Base-by-base conservation (phyloP, 2,888 invertebrate species). In the Amblyjoppa fuscipennis region DNA sequence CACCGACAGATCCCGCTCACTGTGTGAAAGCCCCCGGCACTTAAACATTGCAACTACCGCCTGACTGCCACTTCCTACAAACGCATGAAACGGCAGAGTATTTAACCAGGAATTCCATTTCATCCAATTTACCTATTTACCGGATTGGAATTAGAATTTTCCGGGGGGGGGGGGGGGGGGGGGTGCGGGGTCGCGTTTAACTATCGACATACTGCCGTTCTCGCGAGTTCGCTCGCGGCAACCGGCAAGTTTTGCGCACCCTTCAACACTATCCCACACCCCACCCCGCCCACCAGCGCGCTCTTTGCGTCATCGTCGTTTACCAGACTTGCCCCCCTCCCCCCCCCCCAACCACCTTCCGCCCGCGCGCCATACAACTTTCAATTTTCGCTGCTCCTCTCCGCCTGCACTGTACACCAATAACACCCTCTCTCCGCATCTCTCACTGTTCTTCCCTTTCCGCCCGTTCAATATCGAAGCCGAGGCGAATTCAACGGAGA, bases 131-230 rank as follows among this genome's bases (percentile, higher is more conserved):
- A 61, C 71, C 87, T 86, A 87, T 89, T 89, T 89, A 86, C 88
- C 86, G 88, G 87, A 88, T 87, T 87, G 84, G 80, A 88, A 88
- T 89, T 87, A 87, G 85, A 89, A 89, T 88, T 87, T 81, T 85
- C 85, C 70, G 75, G 82, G 78, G 79, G 38, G 69, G 20, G 20
- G 78, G 79, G 38, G 69, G 20, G 20, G 78, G 79, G 75, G 82
- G 78, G 75, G 73, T 49, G 77, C 79, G 80, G 78, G 81, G 84
- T 71, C 85, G 76, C 82, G 79, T 87, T 82, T 83, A 84, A 86
- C 86, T 79, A 83, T 87, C 86, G 68, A 81, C 82, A 56, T 83
- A 68, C 71, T 82, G 82, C 75, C 85, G 70, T 56, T 59, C 16
- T 53, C 71, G 77, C 41, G 59, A 28, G 28, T 59, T 28, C 59